Conservation (phyloP, 2,888 invertebrate genomes). For the Andrena flavipes region DNA sequence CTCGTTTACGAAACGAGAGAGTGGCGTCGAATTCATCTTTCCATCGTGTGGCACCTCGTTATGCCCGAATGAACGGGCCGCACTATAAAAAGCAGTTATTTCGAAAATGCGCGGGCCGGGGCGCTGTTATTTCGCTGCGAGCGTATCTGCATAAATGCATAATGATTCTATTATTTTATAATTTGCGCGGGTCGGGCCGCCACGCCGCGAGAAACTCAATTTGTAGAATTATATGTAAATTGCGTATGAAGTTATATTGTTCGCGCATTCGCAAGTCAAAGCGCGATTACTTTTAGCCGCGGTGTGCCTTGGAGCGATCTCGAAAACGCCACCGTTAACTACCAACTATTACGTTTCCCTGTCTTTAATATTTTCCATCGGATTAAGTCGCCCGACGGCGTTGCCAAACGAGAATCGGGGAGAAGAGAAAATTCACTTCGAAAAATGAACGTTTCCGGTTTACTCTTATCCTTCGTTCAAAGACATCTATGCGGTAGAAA, state of each 20-base stretch:
- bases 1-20: not conserved
- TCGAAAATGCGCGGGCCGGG: conserved; percentile 32
- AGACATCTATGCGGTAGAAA: not conserved
- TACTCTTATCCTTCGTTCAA: not conserved
- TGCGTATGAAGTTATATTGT: conserved; percentile 56
- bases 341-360: conserved; percentile 27
- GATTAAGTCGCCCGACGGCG: conserved; percentile 3
- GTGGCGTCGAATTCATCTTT: not conserved
- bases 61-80: conserved; percentile 8
- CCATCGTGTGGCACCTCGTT: conserved; percentile 3
- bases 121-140: conserved; percentile 52
- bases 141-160: conserved; percentile 60
- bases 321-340: conserved; percentile 38
- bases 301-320: conserved; percentile 31
- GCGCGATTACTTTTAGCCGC: conserved; percentile 45
- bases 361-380: conserved; percentile 36
- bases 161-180: conserved; percentile 61
- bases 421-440: not conserved
- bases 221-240: conserved; percentile 61
- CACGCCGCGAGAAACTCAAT: conserved; percentile 47
- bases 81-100: conserved; percentile 39
- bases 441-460: not conserved
- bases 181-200: conserved; percentile 27
- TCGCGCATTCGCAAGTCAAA: conserved; percentile 50
- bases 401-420: not conserved